A percentile compares a stretch with the other conserved stretches of the same genome.
Conservation (phyloP, 1,140 invertebrate species). For the Adoxophyes honmai region DNA sequence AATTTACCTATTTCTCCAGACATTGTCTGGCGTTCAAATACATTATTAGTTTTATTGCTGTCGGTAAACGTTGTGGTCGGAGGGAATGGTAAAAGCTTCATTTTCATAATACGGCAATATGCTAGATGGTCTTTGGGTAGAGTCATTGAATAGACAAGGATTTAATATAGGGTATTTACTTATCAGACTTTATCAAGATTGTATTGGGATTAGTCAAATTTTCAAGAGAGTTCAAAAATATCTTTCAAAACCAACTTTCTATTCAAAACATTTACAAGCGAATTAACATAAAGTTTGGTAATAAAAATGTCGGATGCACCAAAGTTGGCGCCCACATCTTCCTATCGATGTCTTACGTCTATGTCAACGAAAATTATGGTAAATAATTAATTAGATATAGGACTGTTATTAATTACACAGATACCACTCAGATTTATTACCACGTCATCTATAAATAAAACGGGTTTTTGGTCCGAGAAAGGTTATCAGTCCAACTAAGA, state of each 20-base stretch:
- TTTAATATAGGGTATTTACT: background rate
- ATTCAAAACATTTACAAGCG: background rate
- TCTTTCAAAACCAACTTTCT: background rate
- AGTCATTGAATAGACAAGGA: conserved; percentile 15
- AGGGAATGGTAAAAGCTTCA: background rate
- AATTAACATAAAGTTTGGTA: background rate
- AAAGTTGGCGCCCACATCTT: background rate
- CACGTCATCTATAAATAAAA: conserved; percentile 2
- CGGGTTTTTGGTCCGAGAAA: background rate
- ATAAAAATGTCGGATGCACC: background rate
- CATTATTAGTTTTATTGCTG: conserved; percentile 18
- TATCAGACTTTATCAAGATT: background rate
- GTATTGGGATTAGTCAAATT: background rate
- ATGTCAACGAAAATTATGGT: conserved; percentile 3
- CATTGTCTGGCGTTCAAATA: conserved; percentile 22
- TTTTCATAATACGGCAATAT: background rate
- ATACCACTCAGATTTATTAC: conserved; percentile 9
- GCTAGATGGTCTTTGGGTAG: conserved; percentile 14
- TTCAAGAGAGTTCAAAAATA: background rate
- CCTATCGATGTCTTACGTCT: background rate
- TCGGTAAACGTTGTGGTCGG: background rate
- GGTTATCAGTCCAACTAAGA: conserved; percentile 16
- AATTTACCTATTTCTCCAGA: conserved; percentile 34
- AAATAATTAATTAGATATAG: conserved; percentile 7
- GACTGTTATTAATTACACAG: conserved; percentile 7